Base-by-base conservation (phyloP, 2,888 invertebrate genomes). In the Meandrusa payeni region DNA sequence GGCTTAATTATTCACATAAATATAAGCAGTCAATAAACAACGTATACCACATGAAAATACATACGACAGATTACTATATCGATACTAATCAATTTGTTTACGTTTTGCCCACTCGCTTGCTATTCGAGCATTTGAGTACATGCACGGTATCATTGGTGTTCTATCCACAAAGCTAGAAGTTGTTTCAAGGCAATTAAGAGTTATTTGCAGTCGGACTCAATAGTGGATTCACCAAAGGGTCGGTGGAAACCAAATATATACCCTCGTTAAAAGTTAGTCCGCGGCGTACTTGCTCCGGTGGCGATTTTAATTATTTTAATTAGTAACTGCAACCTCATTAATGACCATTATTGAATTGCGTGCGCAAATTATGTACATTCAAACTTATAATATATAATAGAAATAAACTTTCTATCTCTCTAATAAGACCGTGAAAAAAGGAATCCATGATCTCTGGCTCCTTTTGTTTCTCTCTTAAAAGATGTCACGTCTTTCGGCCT, bases 231-330 rank as follows among this genome's bases (percentile, higher is more conserved):
- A 82, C 81, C 80, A 85, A 87, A 83, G 85, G 85, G 85, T 83
- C 76, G 77, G 77, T 76, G 70, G 76, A 80, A 85, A 80, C 78
- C 83, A 80, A 85, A 86, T 83, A 86, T 78, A 86, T n/a, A n/a
- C 86, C 80, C 86, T 86, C 87, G 85, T 87, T 87, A 87, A 87
- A 86, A 87, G 83, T 86, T 87, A 73, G 80, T 66, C 81, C 67
- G 72, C 71, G 64, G 68, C 57, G 61, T 59, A 64, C 54, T 69
- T 66, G 64, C 64, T 57, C 65, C 60, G 59, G 59, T 64, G 69
- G 70, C 69, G 75, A 80, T 81, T 85, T 86, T 79, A 82, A 80
- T 87, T 82, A 76, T 86, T 86, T 85, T 85, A 86, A 86, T 86
- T 85, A 86, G 85, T 76, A 79, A 62, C 78, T 72, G 74, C 74